phyloP scores from a whole-genome alignment of 2,113 vertebrate genomes.

The Coreoperca whiteheadi region DNA sequence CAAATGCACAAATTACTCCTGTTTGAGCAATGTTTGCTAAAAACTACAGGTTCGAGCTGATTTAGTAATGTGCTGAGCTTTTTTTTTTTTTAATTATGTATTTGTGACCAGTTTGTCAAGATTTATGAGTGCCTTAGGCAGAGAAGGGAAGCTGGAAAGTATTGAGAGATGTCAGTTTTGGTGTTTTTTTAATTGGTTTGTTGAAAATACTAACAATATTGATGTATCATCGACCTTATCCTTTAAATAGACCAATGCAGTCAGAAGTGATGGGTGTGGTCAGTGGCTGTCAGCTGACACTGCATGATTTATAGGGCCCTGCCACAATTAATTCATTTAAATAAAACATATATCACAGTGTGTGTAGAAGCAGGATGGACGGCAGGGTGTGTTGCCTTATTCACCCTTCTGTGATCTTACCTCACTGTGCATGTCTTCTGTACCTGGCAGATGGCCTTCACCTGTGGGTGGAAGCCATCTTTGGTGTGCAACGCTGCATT shows the following conservation, averaged over 20 bases:
- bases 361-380: neutral
- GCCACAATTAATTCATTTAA: constrained; percentile 6
- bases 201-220: neutral
- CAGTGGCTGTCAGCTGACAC: constrained; percentile 47
- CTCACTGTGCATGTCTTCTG: constrained; percentile 88
- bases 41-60: neutral
- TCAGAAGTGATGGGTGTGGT: constrained; percentile 2
- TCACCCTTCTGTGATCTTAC: constrained; percentile 77
- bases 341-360: constrained; percentile 7
- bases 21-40: neutral
- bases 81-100: neutral
- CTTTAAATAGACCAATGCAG: neutral
- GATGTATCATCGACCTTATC: neutral
- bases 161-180: neutral
- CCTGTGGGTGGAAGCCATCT: constrained; percentile 87
- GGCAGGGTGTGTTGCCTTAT: neutral
- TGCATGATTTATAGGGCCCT: neutral
- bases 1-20: neutral
- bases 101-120: neutral
- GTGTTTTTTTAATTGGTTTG: neutral
- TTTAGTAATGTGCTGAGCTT: neutral
- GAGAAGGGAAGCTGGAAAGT: neutral
- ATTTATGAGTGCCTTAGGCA: neutral
- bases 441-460: constrained; percentile 88
- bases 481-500: constrained; percentile 90